Conservation (phyloP, 1,140 invertebrate species). For the Drosophila bocqueti region DNA sequence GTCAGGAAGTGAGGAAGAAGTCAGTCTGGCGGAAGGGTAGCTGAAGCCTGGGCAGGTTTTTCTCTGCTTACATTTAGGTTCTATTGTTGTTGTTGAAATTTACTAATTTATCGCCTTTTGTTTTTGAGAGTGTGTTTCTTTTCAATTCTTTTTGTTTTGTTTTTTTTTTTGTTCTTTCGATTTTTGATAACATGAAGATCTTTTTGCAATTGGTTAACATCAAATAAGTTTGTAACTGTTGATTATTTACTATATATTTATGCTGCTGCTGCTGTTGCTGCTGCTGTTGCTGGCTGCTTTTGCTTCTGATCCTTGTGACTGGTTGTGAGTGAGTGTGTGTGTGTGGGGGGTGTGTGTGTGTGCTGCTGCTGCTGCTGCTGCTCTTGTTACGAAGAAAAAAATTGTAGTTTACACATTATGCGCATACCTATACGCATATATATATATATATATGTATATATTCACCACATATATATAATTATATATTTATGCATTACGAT, state of each 20-base stretch:
- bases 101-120: conserved; percentile 15
- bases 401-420: conserved; percentile 3
- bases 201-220: conserved; percentile 53
- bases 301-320: conserved; percentile 45
- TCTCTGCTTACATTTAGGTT: conserved; percentile 32
- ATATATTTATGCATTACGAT: conserved; percentile 35
- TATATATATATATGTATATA: conserved; percentile 21
- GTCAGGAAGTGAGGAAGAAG: conserved; percentile 20
- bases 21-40: conserved; percentile 21
- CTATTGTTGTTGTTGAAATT: conserved; percentile 35
- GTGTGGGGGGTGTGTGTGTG: conserved; percentile 9
- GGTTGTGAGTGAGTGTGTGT: conserved; percentile 3
- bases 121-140: background rate
- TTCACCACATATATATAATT: conserved; percentile 22
- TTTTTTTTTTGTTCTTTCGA: conserved; percentile 5
- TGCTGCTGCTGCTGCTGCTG: conserved; percentile 2
- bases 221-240: conserved; percentile 62
- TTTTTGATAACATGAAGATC: conserved; percentile 62
- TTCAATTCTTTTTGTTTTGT: background rate
- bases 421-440: conserved; percentile 12
- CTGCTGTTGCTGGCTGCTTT: conserved; percentile 3
- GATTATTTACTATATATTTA: conserved; percentile 50
- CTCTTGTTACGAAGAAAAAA: conserved; percentile 27
- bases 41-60: conserved; percentile 32
- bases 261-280: conserved; percentile 18